Conservation (phyloP, 2,888 invertebrate species). For the Zygogramma bicolorata region DNA sequence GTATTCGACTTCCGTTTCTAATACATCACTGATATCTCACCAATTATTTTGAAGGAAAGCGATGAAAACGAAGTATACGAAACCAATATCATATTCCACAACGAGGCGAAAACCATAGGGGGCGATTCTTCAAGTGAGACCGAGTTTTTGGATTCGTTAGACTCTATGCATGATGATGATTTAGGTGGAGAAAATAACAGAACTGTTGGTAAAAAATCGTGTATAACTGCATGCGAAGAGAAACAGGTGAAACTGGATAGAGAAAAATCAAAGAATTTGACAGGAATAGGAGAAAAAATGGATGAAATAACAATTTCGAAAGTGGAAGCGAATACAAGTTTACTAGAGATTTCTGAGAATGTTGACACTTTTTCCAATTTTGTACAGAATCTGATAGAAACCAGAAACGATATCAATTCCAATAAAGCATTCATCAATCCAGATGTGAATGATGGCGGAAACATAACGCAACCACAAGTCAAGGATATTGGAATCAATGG, state of each 20-base stretch:
- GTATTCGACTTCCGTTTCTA: not conserved
- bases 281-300: not conserved
- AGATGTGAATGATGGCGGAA: not conserved
- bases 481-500: not conserved
- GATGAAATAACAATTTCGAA: conserved; percentile 27
- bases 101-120: conserved; percentile 50
- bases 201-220: conserved; percentile 27
- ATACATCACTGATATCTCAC: not conserved
- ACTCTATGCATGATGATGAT: conserved; percentile 57
- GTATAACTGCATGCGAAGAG: conserved; percentile 56
- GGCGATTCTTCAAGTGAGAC: conserved; percentile 60
- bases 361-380: conserved; percentile 38
- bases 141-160: conserved; percentile 61
- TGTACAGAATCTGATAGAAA: conserved; percentile 38
- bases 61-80: conserved; percentile 59
- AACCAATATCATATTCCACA: conserved; percentile 57
- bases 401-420: conserved; percentile 24
- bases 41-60: conserved; percentile 54
- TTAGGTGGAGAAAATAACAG: conserved; percentile 40
- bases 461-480: not conserved
- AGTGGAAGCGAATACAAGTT: conserved; percentile 21
- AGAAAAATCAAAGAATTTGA: conserved; percentile 21
- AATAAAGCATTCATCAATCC: not conserved
- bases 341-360: conserved; percentile 40
- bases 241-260: conserved; percentile 23